Evolutionary conservation across 2,888 invertebrate genomes (phyloP).

Genomic region (Psylliodes chrysocephalus): DNA sequence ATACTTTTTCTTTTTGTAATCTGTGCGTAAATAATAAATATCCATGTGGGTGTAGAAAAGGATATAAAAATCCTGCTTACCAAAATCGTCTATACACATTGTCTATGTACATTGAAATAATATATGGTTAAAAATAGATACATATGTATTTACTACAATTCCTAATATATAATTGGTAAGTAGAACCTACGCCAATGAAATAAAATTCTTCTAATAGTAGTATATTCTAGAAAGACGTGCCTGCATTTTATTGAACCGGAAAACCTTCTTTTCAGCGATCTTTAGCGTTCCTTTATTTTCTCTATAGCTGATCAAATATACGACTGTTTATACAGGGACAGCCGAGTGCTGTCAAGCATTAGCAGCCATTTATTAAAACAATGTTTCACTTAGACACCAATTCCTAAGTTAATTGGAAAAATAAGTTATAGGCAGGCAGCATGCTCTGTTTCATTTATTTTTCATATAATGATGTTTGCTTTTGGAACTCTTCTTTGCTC

Average conservation of each 20-base stretch:
- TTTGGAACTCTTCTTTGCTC: background rate
- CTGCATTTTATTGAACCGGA: conserved; percentile 51
- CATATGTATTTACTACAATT: no score
- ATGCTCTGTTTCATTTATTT: conserved; percentile 20
- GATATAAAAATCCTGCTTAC: no score
- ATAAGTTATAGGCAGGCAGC: conserved; percentile 4
- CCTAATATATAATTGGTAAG: no score
- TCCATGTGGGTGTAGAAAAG: no score
- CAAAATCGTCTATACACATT: no score
- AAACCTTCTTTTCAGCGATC: conserved; percentile 49
- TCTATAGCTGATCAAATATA: conserved; percentile 46
- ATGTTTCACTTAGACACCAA: conserved; percentile 28
- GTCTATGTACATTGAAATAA: no score
- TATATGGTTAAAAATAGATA: no score
- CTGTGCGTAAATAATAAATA: no score
- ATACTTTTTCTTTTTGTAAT: no score
- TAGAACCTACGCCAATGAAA: conserved; percentile 31
- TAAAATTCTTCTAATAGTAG: conserved; percentile 42
- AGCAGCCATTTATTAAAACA: conserved; percentile 39
- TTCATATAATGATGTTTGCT: conserved; percentile 18
- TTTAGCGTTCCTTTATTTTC: conserved; percentile 44
- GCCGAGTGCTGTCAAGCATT: conserved; percentile 31
- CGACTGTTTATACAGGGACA: conserved; percentile 40
- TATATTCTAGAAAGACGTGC: conserved; percentile 50
- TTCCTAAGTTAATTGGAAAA: conserved; percentile 34